Conservation (phyloP, 2,797 vertebrate species). For the Cuniculus paca region DNA sequence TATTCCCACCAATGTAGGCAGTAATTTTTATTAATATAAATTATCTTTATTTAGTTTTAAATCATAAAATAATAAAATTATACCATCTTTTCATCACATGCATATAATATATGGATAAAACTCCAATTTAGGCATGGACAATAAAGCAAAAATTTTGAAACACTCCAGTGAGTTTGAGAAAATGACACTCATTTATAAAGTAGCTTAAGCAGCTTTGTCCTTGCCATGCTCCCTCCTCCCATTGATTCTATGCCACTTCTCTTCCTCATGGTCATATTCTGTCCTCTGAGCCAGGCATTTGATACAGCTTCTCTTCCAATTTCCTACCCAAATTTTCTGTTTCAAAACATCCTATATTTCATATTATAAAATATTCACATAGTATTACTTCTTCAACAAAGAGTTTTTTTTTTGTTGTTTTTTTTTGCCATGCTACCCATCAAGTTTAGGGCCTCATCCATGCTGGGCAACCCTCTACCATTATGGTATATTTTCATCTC, state of each 20-base stretch:
- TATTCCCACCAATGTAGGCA: background rate
- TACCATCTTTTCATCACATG: background rate
- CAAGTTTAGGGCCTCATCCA: background rate
- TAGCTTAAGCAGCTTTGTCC: background rate
- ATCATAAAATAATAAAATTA: background rate
- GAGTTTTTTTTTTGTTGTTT: background rate
- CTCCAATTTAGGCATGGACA: background rate
- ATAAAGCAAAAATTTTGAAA: background rate
- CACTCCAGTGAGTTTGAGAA: background rate
- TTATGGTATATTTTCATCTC: background rate
- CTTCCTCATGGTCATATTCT: background rate
- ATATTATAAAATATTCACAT: background rate
- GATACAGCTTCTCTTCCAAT: background rate
- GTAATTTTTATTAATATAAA: background rate
- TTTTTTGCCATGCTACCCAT: background rate
- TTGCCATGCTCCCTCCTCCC: background rate
- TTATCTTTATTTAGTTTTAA: background rate
- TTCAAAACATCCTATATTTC: background rate
- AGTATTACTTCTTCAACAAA: background rate
- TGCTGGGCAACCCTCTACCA: background rate
- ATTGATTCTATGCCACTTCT: background rate
- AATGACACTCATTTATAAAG: background rate
- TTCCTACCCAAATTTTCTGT: too few species aligned
- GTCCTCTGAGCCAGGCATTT: background rate
- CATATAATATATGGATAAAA: background rate